Evolutionary conservation across 2,113 vertebrate species (phyloP), one percentile per base, ranked within the genome.

Genomic region (Campylomormyrus numenius): DNA sequence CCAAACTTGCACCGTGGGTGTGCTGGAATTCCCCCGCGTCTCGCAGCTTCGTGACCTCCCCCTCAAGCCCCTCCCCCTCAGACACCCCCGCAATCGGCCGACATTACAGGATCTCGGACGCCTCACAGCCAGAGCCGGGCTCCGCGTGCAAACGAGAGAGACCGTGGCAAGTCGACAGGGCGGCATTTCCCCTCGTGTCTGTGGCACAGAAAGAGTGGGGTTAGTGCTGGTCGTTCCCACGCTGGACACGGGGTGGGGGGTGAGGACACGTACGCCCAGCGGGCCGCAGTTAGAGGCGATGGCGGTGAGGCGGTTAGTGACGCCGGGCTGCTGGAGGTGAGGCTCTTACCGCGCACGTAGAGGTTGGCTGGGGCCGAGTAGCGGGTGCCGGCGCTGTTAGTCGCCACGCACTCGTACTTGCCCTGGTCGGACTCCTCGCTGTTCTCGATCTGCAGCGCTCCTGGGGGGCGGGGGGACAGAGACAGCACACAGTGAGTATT

Each of bases 341-440:
- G 90, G 89, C 93, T 93, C 97, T 98, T 98, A 99, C 98, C 98
- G 98, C 98, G 96, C 90, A 99, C 98, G 27, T 99, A 99, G 91
- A 99, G 98, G 93, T 99, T 99, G 17, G 98, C 98, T 0, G 98
- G 98, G 90, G 98, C 97, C 0, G 98, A 99, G 95, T 99, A 99
- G 91, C 98, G 97, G 11, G 97, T 99, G 94, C 98, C 98, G 1
- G 97, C 97, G 0, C 96, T 97, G 97, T 99, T 99, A 93, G 97
- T 97, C 9, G 98, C 98, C 93, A 99, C 97, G 62, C 98, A 99
- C 93, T 99, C 98, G 0, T 99, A 99, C 96, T 99, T 99, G 93
- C 98, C 98, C 96, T 99, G 98, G 96, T 99, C 98, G 0, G 98
- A 98, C 93, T 99, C 98, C 94, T 99, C 98, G 0, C 98, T 99